Base-by-base conservation (phyloP, 2,888 invertebrate species). In the Bombyx huttoni region DNA sequence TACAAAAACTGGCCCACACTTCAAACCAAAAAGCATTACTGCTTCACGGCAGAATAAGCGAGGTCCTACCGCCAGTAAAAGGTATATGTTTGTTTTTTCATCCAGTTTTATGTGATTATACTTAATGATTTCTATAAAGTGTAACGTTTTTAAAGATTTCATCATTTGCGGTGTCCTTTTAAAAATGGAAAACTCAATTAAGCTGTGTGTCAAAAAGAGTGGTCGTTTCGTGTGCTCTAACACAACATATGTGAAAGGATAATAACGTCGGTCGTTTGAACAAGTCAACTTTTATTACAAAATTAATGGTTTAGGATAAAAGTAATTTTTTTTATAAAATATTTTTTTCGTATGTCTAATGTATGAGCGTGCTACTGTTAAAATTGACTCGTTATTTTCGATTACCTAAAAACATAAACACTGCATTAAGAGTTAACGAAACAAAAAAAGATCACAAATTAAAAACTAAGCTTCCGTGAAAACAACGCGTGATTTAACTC, bases 401-500 rank as follows among this genome's bases (percentile, higher is more conserved):
- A 12, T 40, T 12, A 40, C 7, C 12, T 40, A 40, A 3, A 40
- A 40, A 40, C 40, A 40, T 40, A 40, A 40, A 7, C 8, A 40
- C 24, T 2, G 40, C 40, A 40, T 40, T 40, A 40, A 10, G 40
- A 7, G 7, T 40, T 5, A 40, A 40, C 40, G 40, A 47, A 47
- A 7, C 24, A 14, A n/a, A 47, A 14, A 47, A 47, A 47, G 6
- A 13, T 47, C 13, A 8, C 24, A 47, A 14, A 24, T 24, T 2
- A 24, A 8, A 5, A 47, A 8, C 14, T 47, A 47, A 47, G 13
- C 13, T 47, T 7, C 5, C 47, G 14, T 24, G 13, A 47, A 13
- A 14, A 8, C 24, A 14, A n/a, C 47, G 13, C 13, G 13, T 47
- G 47, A 13, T 8, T 47, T 13, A 56, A 53, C 49, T 49, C 59